These are phyloP conservation scores for Drosophila miranda DNA, from an alignment of 1,140 invertebrate genomes.

Conservation along the genomic window DNA sequence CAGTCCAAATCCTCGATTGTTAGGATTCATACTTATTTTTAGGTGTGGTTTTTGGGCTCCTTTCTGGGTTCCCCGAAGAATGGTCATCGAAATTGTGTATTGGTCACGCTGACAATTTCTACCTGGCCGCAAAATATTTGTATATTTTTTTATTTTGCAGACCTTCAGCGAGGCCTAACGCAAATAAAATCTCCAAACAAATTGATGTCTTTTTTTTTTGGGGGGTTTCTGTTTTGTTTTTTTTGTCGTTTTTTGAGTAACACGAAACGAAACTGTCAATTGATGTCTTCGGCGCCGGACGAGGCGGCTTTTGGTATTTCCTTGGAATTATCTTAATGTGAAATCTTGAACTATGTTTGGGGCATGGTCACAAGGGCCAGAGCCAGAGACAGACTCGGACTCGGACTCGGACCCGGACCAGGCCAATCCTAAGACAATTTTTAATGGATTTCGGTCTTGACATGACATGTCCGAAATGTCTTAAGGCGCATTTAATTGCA, in stretches of 20 bases:
- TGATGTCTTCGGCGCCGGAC: slow-evolving; percentile 65
- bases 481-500: slow-evolving; percentile 68
- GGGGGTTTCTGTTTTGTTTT: slow-evolving; percentile 8
- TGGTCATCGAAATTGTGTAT: slow-evolving; percentile 51
- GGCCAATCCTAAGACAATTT: slow-evolving; percentile 59
- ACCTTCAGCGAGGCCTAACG: slow-evolving; percentile 56
- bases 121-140: slow-evolving; percentile 53
- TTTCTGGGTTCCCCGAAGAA: slow-evolving; percentile 48
- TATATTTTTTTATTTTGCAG: slow-evolving; percentile 43
- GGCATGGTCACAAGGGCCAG: slow-evolving; percentile 68
- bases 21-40: not conserved
- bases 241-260: slow-evolving; percentile 42
- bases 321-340: slow-evolving; percentile 80
- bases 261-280: slow-evolving; percentile 77
- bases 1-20: too few species aligned
- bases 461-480: slow-evolving; percentile 47
- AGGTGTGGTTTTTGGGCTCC: slow-evolving; percentile 25
- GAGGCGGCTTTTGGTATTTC: slow-evolving; percentile 64
- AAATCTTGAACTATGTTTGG: slow-evolving; percentile 78
- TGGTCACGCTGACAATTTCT: slow-evolving; percentile 55
- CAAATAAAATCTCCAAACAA: slow-evolving; percentile 58
- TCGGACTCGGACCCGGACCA: not conserved
- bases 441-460: slow-evolving; percentile 75
- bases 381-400: not conserved
- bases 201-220: slow-evolving; percentile 30